A percentile compares a stretch with the other conserved stretches of the same genome.
Evolutionary conservation across 2,888 invertebrate genomes (phyloP).

Genomic region (Lamellibrachia satsuma): DNA sequence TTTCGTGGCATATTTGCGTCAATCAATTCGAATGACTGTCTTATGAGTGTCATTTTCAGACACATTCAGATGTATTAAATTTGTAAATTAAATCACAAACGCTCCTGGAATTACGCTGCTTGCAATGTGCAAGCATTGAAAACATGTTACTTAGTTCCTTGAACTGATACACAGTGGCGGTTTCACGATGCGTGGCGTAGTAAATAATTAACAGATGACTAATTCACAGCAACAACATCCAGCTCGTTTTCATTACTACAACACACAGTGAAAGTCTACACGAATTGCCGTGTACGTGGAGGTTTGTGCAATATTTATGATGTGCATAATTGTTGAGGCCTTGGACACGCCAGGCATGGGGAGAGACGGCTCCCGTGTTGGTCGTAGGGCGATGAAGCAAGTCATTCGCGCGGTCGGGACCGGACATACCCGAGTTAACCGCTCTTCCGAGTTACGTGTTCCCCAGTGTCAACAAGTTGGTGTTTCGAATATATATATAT

Average conservation of each 20-base stretch:
- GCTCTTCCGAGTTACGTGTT: too few relatives aligned
- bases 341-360: not conserved
- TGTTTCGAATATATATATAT: too few relatives aligned
- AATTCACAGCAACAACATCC: not conserved
- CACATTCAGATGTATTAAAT: not conserved
- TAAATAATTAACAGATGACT: not conserved
- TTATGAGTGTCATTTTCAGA: not conserved
- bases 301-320: not conserved
- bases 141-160: not conserved
- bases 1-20: not conserved
- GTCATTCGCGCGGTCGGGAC: not conserved
- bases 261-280: not conserved
- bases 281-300: not conserved
- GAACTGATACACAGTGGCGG: not conserved
- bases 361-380: too few relatives aligned
- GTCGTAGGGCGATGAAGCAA: not conserved
- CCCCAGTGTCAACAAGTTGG: too few relatives aligned
- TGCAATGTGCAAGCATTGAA: not conserved
- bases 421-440: not conserved
- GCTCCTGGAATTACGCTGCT: not conserved
- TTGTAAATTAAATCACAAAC: not conserved
- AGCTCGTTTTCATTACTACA: slow-evolving; percentile 3
- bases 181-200: slow-evolving; percentile 1
- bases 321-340: not conserved
- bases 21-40: not conserved